Percentiles rank a stretch among this genome's conserved stretches.
Conservation (phyloP, 2,113 vertebrate genomes). For the Actenoides lindsayi region DNA sequence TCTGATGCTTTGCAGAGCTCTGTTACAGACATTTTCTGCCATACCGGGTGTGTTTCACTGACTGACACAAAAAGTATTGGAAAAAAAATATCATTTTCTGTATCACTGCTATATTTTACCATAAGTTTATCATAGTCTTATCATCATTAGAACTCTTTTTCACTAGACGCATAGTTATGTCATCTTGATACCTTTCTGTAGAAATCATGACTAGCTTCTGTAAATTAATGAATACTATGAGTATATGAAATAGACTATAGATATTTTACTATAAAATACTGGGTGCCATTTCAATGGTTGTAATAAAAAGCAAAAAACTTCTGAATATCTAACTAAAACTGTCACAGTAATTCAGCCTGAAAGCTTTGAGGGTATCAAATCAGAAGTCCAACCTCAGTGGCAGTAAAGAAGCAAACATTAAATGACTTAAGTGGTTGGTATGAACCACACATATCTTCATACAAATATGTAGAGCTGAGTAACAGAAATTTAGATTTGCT, state of each 20-base stretch:
- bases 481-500: not conserved
- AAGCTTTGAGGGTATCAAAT: not conserved
- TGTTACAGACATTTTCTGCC: not conserved
- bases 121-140: not conserved
- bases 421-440: not conserved
- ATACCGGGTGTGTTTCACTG: not conserved
- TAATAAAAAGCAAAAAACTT: not conserved
- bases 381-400: not conserved
- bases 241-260: not conserved
- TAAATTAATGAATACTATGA: not conserved
- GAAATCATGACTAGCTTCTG: not conserved
- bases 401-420: not conserved
- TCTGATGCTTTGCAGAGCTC: not conserved
- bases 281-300: not conserved
- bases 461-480: not conserved
- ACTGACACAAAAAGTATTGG: not conserved
- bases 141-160: not conserved
- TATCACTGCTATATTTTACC: not conserved
- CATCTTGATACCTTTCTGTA: not conserved
- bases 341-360: not conserved
- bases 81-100: not conserved
- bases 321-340: not conserved
- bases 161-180: not conserved
- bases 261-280: not conserved
- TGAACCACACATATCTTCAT: not conserved